Evolutionary conservation across 1,140 invertebrate genomes (phyloP).

Genomic region (Samia ricini): DNA sequence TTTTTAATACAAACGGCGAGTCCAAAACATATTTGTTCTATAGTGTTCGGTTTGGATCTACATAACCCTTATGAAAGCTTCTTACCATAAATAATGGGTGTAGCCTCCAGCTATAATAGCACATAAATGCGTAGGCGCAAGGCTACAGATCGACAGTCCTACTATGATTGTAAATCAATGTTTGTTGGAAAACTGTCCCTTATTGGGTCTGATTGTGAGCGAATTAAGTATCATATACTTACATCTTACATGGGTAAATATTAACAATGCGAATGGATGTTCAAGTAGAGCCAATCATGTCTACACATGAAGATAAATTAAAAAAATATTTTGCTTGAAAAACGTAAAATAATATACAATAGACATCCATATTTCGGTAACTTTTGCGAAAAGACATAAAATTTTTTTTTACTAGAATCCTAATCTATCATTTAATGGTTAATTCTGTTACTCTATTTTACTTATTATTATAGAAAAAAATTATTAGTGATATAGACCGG

Average conservation of each 20-base stretch:
- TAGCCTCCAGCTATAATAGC: constrained; percentile 67
- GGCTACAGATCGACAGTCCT: constrained; percentile 61
- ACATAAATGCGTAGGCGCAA: constrained; percentile 60
- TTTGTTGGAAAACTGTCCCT: constrained; percentile 1
- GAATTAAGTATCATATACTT: neutral
- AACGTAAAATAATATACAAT: too few relatives aligned
- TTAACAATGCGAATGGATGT: neutral
- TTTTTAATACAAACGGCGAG: neutral
- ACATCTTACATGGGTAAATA: neutral
- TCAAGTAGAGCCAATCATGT: too few relatives aligned
- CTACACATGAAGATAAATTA: too few relatives aligned
- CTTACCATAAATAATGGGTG: constrained; percentile 76
- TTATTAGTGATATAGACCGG: too few relatives aligned
- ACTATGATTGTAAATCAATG: constrained; percentile 72
- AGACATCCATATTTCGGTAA: too few relatives aligned
- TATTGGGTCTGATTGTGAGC: neutral
- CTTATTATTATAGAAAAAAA: too few relatives aligned
- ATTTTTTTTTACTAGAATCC: too few relatives aligned
- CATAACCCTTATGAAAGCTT: constrained; percentile 73
- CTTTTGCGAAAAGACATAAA: too few relatives aligned
- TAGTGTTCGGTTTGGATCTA: constrained; percentile 72
- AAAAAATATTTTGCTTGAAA: too few relatives aligned
- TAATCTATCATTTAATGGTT: too few relatives aligned
- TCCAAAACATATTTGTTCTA: constrained; percentile 37
- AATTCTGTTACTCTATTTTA: too few relatives aligned